These are phyloP conservation scores for Anticlea derivata DNA, from an alignment of 2,888 invertebrate species.

Conservation along the genomic window DNA sequence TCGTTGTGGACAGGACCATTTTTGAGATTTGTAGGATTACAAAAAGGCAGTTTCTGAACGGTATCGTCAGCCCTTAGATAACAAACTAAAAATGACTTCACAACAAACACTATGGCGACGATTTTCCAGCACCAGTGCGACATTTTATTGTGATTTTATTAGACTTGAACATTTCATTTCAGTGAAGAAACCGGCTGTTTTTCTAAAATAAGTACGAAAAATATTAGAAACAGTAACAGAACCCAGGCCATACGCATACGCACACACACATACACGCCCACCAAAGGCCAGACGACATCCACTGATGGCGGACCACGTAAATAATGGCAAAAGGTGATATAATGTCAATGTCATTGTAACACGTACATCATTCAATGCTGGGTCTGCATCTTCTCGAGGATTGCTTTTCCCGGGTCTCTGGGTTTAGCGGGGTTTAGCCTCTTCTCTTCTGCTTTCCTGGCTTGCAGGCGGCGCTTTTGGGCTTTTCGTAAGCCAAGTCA, in stretches of 20 bases:
- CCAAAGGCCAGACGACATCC: constrained; percentile 18
- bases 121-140: constrained; percentile 77
- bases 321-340: constrained; percentile 25
- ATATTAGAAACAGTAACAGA: constrained; percentile 34
- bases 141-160: constrained; percentile 72
- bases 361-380: no score
- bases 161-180: constrained; percentile 75
- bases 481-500: no score
- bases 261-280: constrained; percentile 13
- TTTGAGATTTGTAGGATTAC: constrained; percentile 66
- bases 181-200: constrained; percentile 51
- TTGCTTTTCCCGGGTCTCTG: no score
- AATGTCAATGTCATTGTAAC: constrained; percentile 24
- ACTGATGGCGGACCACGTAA: constrained; percentile 50
- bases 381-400: no score
- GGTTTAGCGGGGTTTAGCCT: no score
- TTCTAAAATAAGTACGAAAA: constrained; percentile 62
- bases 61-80: constrained; percentile 69
- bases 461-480: no score
- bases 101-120: constrained; percentile 62
- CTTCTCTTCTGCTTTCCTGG: no score
- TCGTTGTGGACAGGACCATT: constrained; percentile 60
- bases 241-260: background rate
- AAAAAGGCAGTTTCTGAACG: constrained; percentile 73
- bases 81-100: constrained; percentile 61